Conservation (phyloP, 2,113 vertebrate species). For the Rhinolophus ferrumequinum region DNA sequence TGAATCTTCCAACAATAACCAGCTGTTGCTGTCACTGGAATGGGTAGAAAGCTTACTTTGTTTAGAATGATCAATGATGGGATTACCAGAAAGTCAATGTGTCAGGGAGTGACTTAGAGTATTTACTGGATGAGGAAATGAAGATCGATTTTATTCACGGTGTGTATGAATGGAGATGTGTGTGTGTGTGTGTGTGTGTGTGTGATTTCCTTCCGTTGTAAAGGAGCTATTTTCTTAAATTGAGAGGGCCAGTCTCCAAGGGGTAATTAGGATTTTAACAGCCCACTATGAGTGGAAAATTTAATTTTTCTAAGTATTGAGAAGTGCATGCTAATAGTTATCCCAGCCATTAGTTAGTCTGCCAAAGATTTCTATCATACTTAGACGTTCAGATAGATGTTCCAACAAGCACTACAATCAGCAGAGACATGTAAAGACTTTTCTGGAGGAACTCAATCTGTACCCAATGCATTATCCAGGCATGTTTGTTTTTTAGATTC, state of each 20-base stretch:
- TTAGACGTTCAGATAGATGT: constrained; percentile 43
- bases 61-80: constrained; percentile 42
- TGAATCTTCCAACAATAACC: constrained; percentile 42
- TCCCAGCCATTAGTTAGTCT: constrained; percentile 42
- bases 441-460: not conserved
- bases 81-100: constrained; percentile 40
- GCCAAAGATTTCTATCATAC: constrained; percentile 40
- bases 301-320: constrained; percentile 56
- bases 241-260: constrained; percentile 45
- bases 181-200: not conserved
- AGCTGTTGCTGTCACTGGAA: not conserved
- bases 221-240: constrained; percentile 53
- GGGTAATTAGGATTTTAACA: constrained; percentile 63
- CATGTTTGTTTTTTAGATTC: constrained; percentile 42
- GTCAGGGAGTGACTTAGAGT: constrained; percentile 52
- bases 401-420: constrained; percentile 27
- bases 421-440: constrained; percentile 29
- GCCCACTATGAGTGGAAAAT: constrained; percentile 37
- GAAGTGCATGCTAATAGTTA: constrained; percentile 49
- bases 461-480: not conserved
- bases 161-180: not conserved
- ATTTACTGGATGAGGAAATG: constrained; percentile 34
- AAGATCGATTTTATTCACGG: constrained; percentile 31
- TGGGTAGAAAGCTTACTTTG: constrained; percentile 36
- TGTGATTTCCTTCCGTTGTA: constrained; percentile 31